Evolutionary conservation across 2,888 invertebrate genomes (phyloP), one percentile per base, ranked within the genome.

Genomic region (Phortica okadai): DNA sequence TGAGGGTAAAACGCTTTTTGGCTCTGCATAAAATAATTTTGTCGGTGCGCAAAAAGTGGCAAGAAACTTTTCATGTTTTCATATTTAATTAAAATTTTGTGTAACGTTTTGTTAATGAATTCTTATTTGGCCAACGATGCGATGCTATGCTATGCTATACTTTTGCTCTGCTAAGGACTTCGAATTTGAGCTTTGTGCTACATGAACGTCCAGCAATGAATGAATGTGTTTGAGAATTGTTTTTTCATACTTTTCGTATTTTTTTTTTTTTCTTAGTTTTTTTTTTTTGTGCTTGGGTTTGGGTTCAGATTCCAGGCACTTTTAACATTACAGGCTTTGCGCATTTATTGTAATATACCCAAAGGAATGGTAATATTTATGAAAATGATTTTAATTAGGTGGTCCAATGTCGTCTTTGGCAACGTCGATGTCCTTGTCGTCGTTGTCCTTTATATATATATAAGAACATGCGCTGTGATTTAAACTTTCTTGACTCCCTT

Each of bases 41-140:
- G 41, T 72, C 33, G 58, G 56, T 56, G 16, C n/a, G 64, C 64
- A 64, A 64, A 64, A 21, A 16, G 64, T 25, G 21, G 64, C 16
- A 64, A 42, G 79, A 69, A 86, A 84, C 79, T 86, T 85, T 87
- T 82, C 66, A 81, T 85, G 85, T 84, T 85, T 85, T 85, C 85
- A 85, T 85, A 85, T 85, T 85, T 85, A 85, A 85, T 85, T 86
- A 85, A 86, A 85, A 85, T 85, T 82, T 85, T 84, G 87, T 85
- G 82, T 87, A 85, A 83, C 85, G 81, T 85, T 85, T 87, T 87
- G 83, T 85, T 85, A 85, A 85, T 85, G 87, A 87, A 85, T 85
- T 85, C 82, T 80, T 82, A 87, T 85, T 85, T 85, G 87, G 56
- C 56, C 56, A 56, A 56, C 56, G 56, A 56, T 56, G 56, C 56